Conservation (phyloP, 2,888 invertebrate genomes). For the Protodeltote pygarga region DNA sequence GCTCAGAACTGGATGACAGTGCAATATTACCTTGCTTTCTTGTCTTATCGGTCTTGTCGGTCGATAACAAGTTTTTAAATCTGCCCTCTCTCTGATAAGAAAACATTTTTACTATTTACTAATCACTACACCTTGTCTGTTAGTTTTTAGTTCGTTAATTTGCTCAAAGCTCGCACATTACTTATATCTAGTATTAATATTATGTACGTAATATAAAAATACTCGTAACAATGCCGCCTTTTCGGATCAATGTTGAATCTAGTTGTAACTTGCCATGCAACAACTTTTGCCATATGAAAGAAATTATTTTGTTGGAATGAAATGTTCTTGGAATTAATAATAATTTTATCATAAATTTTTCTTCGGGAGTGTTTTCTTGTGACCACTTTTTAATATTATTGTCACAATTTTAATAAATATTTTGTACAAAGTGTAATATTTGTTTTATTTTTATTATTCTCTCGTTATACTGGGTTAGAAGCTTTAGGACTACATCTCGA, state of each 20-base stretch:
- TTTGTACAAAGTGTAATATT: constrained; percentile 47
- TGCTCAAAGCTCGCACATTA: no score
- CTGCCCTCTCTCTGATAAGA: no score
- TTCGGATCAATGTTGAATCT: constrained; percentile 34
- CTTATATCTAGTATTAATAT: background rate
- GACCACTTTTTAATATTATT: constrained; percentile 28
- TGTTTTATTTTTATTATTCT: constrained; percentile 16
- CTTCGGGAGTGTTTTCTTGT: constrained; percentile 27
- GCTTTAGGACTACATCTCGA: background rate
- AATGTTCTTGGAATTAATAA: constrained; percentile 32
- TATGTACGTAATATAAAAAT: background rate
- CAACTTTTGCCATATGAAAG: constrained; percentile 45
- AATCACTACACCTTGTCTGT: no score
- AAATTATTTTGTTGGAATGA: constrained; percentile 28
- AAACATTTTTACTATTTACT: no score
- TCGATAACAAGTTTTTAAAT: no score
- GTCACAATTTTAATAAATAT: constrained; percentile 49
- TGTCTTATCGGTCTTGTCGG: no score
- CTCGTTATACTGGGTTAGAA: background rate
- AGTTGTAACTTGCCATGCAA: constrained; percentile 33
- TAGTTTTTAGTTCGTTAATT: no score
- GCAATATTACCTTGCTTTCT: no score
- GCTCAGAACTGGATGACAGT: no score
- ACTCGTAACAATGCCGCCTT: constrained; percentile 39
- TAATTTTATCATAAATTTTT: constrained; percentile 16